Evolutionary conservation across 2,113 vertebrate species (phyloP), one percentile per base, ranked within the genome.

Genomic region (Gymnogyps californianus): DNA sequence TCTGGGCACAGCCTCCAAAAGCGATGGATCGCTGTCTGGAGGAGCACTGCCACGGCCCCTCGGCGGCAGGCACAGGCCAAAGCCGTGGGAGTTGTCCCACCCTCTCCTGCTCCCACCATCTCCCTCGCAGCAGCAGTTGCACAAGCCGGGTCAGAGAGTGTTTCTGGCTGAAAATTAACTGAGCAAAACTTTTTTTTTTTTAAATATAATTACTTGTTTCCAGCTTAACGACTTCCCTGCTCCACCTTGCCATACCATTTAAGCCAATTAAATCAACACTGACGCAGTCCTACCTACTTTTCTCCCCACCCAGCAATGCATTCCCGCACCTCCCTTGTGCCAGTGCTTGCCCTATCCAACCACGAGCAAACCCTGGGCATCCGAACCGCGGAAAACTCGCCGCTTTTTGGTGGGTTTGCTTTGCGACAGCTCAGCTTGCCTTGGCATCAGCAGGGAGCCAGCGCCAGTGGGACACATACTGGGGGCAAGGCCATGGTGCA

Each of bases 311-410:
- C 91, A 79, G 44, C 44, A 87, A 76, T 1, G 7, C 70, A 54
- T 65, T 89, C 74, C 74, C 8, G 0, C 57, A 59, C 69, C 52
- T 93, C 49, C 65, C 61, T 25, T 28, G 16, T 3, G 1, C 44
- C 61, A 36, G 2, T 0, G 26, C 64, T 44, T 13, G 14, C 82
- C 44, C 34, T 26, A 47, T 44, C 64, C 22, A 25, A 58, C 13
- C 16, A 36, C 4, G 0, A 78, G 74, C 44, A n/a, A 47, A 55
- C 1, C 0, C 6, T 5, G 16, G 8, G 52, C 29, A 34, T 14
- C 38, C 14, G 0, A 77, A 21, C n/a, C 5, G 18, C 0, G 0
- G 36, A 44, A 51, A 3, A 2, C 46, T n/a, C 6, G 0, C 42
- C 3, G 1, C 47, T 47, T 58, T 5, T 17, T 7, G 38, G 18